Conservation (phyloP, 2,888 invertebrate species). For the Acanthoscelides obtectus region DNA sequence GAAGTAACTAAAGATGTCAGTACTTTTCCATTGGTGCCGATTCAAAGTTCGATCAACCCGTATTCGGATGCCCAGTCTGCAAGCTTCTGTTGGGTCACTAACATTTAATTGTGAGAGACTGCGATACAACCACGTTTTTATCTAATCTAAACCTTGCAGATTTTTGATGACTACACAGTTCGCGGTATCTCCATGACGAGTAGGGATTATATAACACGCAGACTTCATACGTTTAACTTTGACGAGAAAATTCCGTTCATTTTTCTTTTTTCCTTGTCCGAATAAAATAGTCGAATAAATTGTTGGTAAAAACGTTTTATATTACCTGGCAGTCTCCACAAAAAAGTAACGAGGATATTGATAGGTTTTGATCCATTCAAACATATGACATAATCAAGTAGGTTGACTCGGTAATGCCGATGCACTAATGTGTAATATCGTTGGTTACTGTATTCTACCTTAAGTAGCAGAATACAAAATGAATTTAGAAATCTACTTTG, state of each 20-base stretch:
- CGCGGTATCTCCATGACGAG: neutral
- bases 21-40: neutral
- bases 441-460: no score
- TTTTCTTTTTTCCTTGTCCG: neutral
- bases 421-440: no score
- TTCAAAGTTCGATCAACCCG: neutral
- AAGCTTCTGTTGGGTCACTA: neutral
- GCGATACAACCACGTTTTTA: neutral
- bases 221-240: neutral
- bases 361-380: no score
- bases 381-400: no score
- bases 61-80: neutral
- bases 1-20: neutral
- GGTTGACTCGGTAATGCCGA: no score
- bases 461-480: no score
- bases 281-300: neutral
- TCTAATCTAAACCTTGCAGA: neutral
- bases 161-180: neutral
- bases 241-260: neutral
- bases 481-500: no score
- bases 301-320: no score
- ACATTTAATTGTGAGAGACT: neutral
- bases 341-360: no score
- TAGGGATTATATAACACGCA: neutral
- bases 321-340: no score